Evolutionary conservation across 1,140 invertebrate species (phyloP), one percentile per base, ranked within the genome.

Genomic region (Penaeus japonicus): DNA sequence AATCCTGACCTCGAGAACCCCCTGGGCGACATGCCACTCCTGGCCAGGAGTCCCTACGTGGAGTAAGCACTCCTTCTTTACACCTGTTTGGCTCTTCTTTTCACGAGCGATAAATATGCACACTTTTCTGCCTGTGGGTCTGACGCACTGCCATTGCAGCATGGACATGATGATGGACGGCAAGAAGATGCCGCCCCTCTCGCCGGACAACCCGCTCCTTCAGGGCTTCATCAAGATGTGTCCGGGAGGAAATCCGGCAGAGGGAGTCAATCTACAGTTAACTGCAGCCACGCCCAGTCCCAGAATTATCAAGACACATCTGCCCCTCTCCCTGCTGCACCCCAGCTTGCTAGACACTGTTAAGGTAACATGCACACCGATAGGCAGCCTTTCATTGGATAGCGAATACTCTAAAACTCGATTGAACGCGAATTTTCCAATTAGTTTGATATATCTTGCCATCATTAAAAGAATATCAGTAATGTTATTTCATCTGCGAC

Each of bases 361-460:
- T 15, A 90, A 98, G 96, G 95, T 98, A 35, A 35, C n/a, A 57
- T 70, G 12, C 62, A 47, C 7, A 47, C 15, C 47, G 10, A 15
- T 47, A 10, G 47, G 47, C 0, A 47, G 47, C 1, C 47, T 12
- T 47, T 47, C 47, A n/a, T 47, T 47, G 47, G 10, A 47, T 4
- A 47, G 47, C 15, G 47, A 47, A 4, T 47, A 47, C 1, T 47
- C 15, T 47, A 12, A 15, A 47, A 12, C 47, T 47, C 47, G 15
- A 12, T 47, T 2, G 7, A 47, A 47, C 39, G 12, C 0, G 39
- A 0, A 47, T 47, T 65, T 65, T 4, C 3, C 12, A 3, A 65
- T 30, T 18, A 5, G 5, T 30, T 4, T 65, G 62, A 10, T 12
- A 39, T 39, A 47, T 7, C 47, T n/a, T n/a, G n/a, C n/a, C n/a